Evolutionary conservation across 2,888 invertebrate species (phyloP).

Genomic region (Hyppa rectilinea): DNA sequence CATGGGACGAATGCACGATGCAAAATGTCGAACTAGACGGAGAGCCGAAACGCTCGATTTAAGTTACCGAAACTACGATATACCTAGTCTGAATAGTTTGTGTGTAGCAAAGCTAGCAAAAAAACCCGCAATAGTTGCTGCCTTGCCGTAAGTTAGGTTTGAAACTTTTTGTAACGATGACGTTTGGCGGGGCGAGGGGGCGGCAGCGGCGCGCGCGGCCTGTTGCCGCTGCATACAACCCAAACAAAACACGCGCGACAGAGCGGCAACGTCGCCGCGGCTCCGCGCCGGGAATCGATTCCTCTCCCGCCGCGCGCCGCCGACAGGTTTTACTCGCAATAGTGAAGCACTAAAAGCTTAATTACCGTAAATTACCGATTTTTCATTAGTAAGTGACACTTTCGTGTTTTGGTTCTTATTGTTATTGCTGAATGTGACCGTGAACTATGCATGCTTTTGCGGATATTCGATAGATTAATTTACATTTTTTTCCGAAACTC

Average conservation of each 20-base stretch:
- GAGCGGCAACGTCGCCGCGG: slow-evolving; percentile 85
- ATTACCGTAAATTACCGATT: slow-evolving; percentile 84
- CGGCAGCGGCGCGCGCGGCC: slow-evolving; percentile 61
- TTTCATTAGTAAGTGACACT: slow-evolving; percentile 66
- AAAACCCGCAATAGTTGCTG: slow-evolving; percentile 52
- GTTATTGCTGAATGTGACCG: slow-evolving; percentile 21
- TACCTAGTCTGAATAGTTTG: slow-evolving; percentile 33
- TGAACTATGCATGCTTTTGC: slow-evolving; percentile 12
- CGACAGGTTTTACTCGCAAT: slow-evolving; percentile 79
- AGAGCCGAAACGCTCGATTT: slow-evolving; percentile 17
- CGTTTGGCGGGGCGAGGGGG: slow-evolving; percentile 62
- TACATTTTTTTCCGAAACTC: neutral
- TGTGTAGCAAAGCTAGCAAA: slow-evolving; percentile 41
- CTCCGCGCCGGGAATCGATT: slow-evolving; percentile 79
- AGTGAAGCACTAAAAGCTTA: slow-evolving; percentile 83
- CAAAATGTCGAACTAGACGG: slow-evolving; percentile 39
- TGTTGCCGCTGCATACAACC: slow-evolving; percentile 82
- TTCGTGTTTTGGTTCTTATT: slow-evolving; percentile 51
- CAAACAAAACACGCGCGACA: slow-evolving; percentile 87
- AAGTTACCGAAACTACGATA: slow-evolving; percentile 19
- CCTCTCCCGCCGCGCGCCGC: slow-evolving; percentile 73
- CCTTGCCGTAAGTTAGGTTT: slow-evolving; percentile 56
- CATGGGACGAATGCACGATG: slow-evolving; percentile 32
- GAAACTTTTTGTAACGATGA: slow-evolving; percentile 70
- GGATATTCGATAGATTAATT: neutral